Percentiles rank a stretch among this genome's conserved stretches.
Evolutionary conservation across 2,888 invertebrate species (phyloP).

Genomic region (Neoaliturus tenellus): DNA sequence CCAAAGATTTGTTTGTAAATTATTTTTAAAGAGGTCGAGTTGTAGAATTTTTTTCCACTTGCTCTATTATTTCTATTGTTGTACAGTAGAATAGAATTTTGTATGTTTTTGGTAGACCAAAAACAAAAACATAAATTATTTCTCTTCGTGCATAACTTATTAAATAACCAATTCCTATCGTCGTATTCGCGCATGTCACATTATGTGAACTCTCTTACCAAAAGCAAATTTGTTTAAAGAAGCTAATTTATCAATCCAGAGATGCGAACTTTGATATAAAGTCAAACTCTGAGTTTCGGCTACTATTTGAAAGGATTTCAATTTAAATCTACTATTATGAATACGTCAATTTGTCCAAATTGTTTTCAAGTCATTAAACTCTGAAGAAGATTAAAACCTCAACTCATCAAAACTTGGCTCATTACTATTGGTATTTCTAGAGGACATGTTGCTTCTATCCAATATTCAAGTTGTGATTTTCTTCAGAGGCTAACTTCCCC

Average conservation of each 20-base stretch:
- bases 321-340: background rate
- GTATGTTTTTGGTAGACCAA: too few species aligned
- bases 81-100: too few species aligned
- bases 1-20: too few species aligned
- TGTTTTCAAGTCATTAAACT: slow-evolving; percentile 46
- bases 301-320: slow-evolving; percentile 8
- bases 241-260: background rate
- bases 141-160: too few species aligned
- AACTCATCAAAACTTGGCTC: slow-evolving; percentile 26
- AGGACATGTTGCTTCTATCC: slow-evolving; percentile 11
- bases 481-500: slow-evolving; percentile 14
- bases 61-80: too few species aligned
- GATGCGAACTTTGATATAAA: background rate
- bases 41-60: too few species aligned
- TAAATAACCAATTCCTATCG: too few species aligned
- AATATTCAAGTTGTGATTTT: background rate
- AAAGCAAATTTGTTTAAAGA: background rate
- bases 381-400: background rate
- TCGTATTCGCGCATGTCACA: too few species aligned
- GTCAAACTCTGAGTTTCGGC: background rate
- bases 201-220: too few species aligned
- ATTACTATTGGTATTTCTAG: background rate
- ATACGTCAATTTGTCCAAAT: slow-evolving; percentile 38
- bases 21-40: too few species aligned
- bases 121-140: too few species aligned